Percentiles rank a stretch among this genome's conserved stretches.
Evolutionary conservation across 2,797 vertebrate species (phyloP).

Genomic region (Iguana delicatissima): DNA sequence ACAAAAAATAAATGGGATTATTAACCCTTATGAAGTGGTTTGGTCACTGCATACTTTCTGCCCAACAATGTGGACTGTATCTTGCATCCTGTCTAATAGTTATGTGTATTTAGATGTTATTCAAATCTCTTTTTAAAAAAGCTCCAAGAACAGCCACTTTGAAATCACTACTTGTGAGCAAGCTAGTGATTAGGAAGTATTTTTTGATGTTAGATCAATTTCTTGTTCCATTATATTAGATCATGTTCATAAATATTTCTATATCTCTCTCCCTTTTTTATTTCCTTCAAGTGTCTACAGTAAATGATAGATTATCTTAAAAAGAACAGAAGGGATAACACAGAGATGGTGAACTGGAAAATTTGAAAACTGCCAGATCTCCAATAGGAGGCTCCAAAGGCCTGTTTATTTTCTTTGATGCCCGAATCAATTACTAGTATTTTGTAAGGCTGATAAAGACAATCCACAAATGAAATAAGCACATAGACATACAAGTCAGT

Average conservation of each 20-base stretch:
- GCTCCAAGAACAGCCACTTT: neutral
- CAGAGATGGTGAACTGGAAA: neutral
- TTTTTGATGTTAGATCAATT: conserved; percentile 14
- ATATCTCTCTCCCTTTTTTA: neutral
- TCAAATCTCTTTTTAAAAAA: conserved; percentile 6
- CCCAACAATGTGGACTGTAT: neutral
- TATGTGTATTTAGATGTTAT: neutral
- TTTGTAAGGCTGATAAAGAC: neutral
- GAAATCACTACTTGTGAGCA: conserved; percentile 1
- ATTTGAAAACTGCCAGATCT: conserved; percentile 1
- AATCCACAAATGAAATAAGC: neutral
- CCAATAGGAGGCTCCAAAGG: fast-evolving
- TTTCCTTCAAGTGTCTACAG: conserved; percentile 9
- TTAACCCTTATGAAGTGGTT: neutral
- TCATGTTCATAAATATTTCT: neutral
- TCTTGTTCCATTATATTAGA: conserved; percentile 11
- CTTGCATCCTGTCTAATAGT: conserved; percentile 1
- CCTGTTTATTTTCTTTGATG: neutral
- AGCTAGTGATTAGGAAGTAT: conserved; percentile 33
- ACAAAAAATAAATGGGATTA: neutral
- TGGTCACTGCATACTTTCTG: conserved; percentile 1
- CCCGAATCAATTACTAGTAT: fast-evolving
- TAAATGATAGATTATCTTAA: conserved; percentile 7
- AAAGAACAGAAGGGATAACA: neutral
- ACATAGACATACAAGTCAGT: neutral